Conservation (phyloP, 2,888 invertebrate species). For the Ecdyonurus torrentis region DNA sequence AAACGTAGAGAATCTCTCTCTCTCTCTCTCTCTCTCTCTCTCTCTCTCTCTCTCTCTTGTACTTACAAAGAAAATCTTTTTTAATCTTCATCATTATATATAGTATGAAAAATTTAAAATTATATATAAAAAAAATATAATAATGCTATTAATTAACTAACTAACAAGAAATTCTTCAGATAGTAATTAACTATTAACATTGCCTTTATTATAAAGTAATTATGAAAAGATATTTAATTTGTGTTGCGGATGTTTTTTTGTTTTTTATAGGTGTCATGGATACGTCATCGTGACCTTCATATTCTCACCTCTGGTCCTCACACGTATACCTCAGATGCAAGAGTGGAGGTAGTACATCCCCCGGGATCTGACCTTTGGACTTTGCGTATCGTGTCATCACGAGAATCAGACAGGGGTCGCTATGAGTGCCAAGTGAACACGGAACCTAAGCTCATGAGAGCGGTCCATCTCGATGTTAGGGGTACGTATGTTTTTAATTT, state of each 20-base stretch:
- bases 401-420: constrained; percentile 41
- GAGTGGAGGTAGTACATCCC: constrained; percentile 39
- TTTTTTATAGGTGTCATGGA: constrained; percentile 52
- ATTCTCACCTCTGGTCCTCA: constrained; percentile 46
- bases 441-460: constrained; percentile 53
- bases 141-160: too few relatives aligned
- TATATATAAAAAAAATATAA: too few relatives aligned
- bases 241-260: background rate
- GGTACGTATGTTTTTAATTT: constrained; percentile 28
- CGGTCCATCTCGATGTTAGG: constrained; percentile 42
- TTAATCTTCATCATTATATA: too few relatives aligned
- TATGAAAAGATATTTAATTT: too few relatives aligned
- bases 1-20: too few relatives aligned
- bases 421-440: constrained; percentile 63
- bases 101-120: too few relatives aligned
- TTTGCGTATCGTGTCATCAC: constrained; percentile 40
- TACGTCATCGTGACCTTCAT: constrained; percentile 48
- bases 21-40: background rate
- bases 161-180: too few relatives aligned
- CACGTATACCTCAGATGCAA: constrained; percentile 48
- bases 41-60: background rate
- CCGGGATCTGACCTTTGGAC: constrained; percentile 35
- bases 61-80: background rate
- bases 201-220: too few relatives aligned
- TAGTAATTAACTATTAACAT: too few relatives aligned